phyloP scores from a whole-genome alignment of 2,888 invertebrate species.

The Drosophila cracens region DNA sequence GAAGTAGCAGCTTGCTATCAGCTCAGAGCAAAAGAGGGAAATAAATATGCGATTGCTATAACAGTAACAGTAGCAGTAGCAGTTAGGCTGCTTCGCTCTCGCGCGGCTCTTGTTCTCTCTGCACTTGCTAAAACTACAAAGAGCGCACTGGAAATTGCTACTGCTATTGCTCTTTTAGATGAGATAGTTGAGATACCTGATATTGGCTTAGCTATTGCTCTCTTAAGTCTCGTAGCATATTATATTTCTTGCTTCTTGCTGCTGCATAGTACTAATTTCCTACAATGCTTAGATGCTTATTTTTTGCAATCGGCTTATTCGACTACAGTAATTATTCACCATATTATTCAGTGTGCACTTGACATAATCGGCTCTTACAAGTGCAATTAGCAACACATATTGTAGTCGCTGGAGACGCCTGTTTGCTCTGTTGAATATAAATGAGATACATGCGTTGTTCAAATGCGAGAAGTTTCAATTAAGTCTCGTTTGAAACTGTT shows the following conservation, averaged over 20 bases:
- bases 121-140: not conserved
- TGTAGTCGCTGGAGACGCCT: not conserved
- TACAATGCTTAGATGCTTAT: not conserved
- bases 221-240: not conserved
- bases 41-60: not conserved
- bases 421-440: slow-evolving; percentile 2
- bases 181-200: not conserved
- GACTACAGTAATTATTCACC: not conserved
- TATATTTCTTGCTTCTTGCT: not conserved
- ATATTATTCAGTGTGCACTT: not conserved
- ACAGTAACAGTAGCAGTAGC: not conserved
- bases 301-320: not conserved
- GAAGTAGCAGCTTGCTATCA: too few relatives aligned
- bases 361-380: not conserved
- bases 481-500: slow-evolving; percentile 5
- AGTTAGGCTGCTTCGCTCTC: not conserved
- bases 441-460: not conserved
- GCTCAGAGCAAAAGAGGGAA: not conserved
- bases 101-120: not conserved
- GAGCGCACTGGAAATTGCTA: not conserved
- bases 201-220: not conserved
- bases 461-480: slow-evolving; percentile 3
- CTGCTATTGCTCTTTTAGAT: not conserved
- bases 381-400: slow-evolving; percentile 10
- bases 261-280: not conserved